A percentile compares a stretch with the other conserved stretches of the same genome.
phyloP scores from a whole-genome alignment of 2,797 vertebrate genomes.

The Lagocephalus sceleratus region DNA sequence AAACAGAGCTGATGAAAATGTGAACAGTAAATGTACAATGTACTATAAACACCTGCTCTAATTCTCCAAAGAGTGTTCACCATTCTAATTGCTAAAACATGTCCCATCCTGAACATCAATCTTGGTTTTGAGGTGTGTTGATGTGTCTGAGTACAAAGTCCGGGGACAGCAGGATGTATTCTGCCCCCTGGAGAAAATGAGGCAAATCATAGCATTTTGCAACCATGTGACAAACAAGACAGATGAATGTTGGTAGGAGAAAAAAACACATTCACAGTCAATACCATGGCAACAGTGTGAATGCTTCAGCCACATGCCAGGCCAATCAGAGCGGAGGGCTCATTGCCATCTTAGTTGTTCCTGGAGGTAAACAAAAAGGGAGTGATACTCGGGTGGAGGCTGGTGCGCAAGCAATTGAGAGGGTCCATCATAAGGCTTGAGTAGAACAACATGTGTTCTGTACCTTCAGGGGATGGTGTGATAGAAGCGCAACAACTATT shows the following conservation, averaged over 20 bases:
- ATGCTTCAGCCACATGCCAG: slow-evolving; percentile 52
- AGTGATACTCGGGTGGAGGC: slow-evolving; percentile 39
- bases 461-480: slow-evolving; percentile 33
- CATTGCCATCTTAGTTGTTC: slow-evolving; percentile 42
- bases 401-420: slow-evolving; percentile 25
- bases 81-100: slow-evolving; percentile 44
- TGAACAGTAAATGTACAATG: slow-evolving; percentile 1
- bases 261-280: slow-evolving; percentile 45
- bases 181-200: slow-evolving; percentile 60
- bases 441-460: slow-evolving; percentile 27
- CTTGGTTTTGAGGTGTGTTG: background rate
- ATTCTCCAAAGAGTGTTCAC: slow-evolving; percentile 33
- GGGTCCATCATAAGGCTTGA: slow-evolving; percentile 35
- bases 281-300: slow-evolving; percentile 69
- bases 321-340: slow-evolving; percentile 51
- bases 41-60: slow-evolving; percentile 3
- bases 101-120: slow-evolving; percentile 40
- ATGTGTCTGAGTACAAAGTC: slow-evolving; percentile 40
- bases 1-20: slow-evolving; percentile 35
- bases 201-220: slow-evolving; percentile 61
- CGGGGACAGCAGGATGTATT: slow-evolving; percentile 52
- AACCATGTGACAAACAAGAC: slow-evolving; percentile 65
- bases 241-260: slow-evolving; percentile 59
- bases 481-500: slow-evolving; percentile 24
- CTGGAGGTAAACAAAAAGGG: slow-evolving; percentile 39